Conservation (phyloP, 2,888 invertebrate genomes). For the Callosobruchus maculatus region DNA sequence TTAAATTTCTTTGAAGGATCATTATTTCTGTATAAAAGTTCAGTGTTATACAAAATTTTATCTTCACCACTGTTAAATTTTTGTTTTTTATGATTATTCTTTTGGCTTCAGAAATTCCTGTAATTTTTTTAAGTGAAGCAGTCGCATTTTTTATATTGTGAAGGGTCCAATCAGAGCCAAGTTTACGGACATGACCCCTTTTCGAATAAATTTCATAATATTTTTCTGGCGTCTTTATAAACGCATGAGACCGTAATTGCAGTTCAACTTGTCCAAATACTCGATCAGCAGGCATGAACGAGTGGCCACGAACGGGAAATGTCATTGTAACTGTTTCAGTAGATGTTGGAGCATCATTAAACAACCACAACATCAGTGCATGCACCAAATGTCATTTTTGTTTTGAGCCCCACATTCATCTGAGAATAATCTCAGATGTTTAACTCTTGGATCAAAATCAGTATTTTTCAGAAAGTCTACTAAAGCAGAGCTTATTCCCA, state of each 20-base stretch:
- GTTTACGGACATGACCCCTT: slow-evolving; percentile 6
- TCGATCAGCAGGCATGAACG: slow-evolving; percentile 1
- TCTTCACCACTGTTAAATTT: not conserved
- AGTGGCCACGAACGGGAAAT: not conserved
- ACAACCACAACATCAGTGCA: not conserved
- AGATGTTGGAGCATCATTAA: not conserved
- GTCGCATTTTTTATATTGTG: slow-evolving; percentile 8
- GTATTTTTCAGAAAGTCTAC: not conserved
- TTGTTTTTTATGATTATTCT: slow-evolving; percentile 4
- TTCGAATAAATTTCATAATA: slow-evolving; percentile 10
- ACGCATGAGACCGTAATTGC: slow-evolving; percentile 3
- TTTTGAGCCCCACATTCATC: slow-evolving; percentile 6
- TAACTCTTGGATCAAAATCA: not conserved
- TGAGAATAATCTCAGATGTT: slow-evolving; percentile 1
- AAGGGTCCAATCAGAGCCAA: slow-evolving; percentile 6
- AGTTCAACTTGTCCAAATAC: not conserved
- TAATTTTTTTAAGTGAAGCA: slow-evolving; percentile 7
- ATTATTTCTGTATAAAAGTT: slow-evolving; percentile 6
- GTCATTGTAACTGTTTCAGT: not conserved
- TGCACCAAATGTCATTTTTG: slow-evolving; percentile 2
- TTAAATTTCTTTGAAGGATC: slow-evolving; percentile 8
- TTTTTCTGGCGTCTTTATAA: slow-evolving; percentile 10
- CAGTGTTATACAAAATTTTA: slow-evolving; percentile 3
- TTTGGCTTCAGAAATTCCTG: slow-evolving; percentile 6
- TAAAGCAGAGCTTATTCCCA: not conserved